phyloP scores from a whole-genome alignment of 2,888 invertebrate species.

The Escarpia spicata region DNA sequence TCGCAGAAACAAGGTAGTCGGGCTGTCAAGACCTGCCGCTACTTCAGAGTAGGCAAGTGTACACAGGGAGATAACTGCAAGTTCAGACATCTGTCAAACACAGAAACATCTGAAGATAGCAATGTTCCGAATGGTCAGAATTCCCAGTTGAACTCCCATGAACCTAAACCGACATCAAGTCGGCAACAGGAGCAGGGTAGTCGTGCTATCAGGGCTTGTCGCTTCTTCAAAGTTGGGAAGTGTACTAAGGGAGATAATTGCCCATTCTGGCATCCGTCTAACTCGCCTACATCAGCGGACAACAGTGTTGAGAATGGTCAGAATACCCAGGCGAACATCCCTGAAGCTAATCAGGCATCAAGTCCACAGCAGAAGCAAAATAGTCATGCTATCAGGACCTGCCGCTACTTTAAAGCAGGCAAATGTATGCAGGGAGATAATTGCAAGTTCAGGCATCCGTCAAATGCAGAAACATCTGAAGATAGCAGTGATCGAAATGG shows the following conservation, averaged over 20 bases:
- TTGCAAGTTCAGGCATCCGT: conserved; percentile 48
- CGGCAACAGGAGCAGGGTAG: not conserved
- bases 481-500: not conserved
- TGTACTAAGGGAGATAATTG: conserved; percentile 50
- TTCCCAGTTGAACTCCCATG: not conserved
- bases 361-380: not conserved
- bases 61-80: conserved; percentile 47
- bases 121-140: not conserved
- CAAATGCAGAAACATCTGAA: not conserved
- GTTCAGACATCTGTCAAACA: conserved; percentile 43
- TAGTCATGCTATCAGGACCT: not conserved
- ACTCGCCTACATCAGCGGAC: not conserved
- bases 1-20: not conserved
- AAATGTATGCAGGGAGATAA: conserved; percentile 47
- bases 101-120: not conserved
- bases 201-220: conserved; percentile 18
- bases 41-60: conserved; percentile 47
- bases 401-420: conserved; percentile 45
- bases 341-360: not conserved
- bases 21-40: conserved; percentile 31
- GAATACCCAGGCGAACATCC: not conserved
- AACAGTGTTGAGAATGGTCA: not conserved
- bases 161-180: not conserved
- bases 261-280: conserved; percentile 44
- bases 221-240: conserved; percentile 45